Evolutionary conservation across 2,113 vertebrate genomes (phyloP).

Genomic region (Aleadryas rufinucha): DNA sequence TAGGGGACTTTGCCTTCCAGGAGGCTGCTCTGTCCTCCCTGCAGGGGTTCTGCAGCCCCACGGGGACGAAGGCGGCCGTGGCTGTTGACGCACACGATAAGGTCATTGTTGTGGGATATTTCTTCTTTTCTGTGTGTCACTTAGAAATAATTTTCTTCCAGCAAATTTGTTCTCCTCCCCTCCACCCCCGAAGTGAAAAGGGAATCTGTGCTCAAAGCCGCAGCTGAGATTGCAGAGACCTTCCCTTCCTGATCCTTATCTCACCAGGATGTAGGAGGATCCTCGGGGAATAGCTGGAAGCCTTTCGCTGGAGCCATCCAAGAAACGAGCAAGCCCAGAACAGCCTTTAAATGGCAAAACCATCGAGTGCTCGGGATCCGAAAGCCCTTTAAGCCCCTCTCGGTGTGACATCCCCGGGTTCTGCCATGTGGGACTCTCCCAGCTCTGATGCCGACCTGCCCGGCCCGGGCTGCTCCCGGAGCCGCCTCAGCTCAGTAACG

Average conservation of each 20-base stretch:
- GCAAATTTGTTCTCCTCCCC: background rate
- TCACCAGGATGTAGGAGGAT: constrained; percentile 64
- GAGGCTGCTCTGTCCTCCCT: background rate
- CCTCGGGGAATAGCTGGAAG: constrained; percentile 20
- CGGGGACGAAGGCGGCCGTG: background rate
- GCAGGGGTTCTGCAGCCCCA: fast-evolving
- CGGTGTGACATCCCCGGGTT: fast-evolving
- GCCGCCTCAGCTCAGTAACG: background rate
- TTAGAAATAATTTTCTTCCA: background rate
- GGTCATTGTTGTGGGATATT: background rate
- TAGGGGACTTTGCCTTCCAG: fast-evolving
- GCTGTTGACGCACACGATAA: background rate
- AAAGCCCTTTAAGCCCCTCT: background rate
- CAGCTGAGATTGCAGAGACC: constrained; percentile 22
- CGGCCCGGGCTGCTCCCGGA: background rate
- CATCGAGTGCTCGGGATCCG: background rate
- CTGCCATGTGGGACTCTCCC: fast-evolving
- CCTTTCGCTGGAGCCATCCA: constrained; percentile 21
- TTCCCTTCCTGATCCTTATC: constrained; percentile 65
- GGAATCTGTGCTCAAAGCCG: background rate
- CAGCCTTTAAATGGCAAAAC: constrained; percentile 24
- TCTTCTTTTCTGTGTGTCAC: background rate
- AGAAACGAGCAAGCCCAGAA: background rate
- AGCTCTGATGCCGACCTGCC: fast-evolving
- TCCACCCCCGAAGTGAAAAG: background rate